A percentile compares a stretch with the other conserved stretches of the same genome.
Evolutionary conservation across 2,113 vertebrate genomes (phyloP).

Genomic region (Hyaena hyaena): DNA sequence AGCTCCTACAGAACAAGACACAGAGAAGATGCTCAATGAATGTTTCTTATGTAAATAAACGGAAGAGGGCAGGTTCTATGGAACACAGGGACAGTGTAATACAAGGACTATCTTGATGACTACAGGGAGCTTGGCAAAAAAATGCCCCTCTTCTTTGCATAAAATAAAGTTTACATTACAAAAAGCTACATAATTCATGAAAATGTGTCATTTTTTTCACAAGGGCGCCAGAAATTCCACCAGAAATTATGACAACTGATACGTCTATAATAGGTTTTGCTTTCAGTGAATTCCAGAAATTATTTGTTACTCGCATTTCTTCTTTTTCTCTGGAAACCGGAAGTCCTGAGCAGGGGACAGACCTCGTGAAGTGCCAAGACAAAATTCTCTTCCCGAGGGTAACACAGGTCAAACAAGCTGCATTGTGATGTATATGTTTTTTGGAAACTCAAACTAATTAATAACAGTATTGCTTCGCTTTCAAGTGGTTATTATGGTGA

Average conservation of each 20-base stretch:
- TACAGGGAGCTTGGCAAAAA: not conserved
- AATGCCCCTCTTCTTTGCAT: not conserved
- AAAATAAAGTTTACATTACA: not conserved
- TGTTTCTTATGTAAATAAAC: not conserved
- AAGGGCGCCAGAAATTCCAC: not conserved
- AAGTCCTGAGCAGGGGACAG: not conserved
- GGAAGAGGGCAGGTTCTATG: not conserved
- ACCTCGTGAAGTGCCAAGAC: not conserved
- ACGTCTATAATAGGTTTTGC: not conserved
- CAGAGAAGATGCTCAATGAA: not conserved
- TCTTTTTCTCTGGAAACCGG: not conserved
- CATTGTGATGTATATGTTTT: not conserved
- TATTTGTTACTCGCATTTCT: not conserved
- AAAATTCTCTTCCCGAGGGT: not conserved
- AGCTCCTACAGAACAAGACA: not conserved
- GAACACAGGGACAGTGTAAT: not conserved
- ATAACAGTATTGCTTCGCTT: not conserved
- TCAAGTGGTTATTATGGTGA: slow-evolving; percentile 34
- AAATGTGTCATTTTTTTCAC: not conserved
- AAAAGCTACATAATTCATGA: not conserved
- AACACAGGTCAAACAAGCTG: not conserved
- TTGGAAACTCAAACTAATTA: slow-evolving; percentile 16
- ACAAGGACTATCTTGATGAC: not conserved
- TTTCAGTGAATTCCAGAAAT: not conserved
- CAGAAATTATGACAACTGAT: not conserved